Percentiles rank a stretch among this genome's conserved stretches.
Evolutionary conservation across 2,888 invertebrate genomes (phyloP).

Genomic region (Lasioglossum marginatum): DNA sequence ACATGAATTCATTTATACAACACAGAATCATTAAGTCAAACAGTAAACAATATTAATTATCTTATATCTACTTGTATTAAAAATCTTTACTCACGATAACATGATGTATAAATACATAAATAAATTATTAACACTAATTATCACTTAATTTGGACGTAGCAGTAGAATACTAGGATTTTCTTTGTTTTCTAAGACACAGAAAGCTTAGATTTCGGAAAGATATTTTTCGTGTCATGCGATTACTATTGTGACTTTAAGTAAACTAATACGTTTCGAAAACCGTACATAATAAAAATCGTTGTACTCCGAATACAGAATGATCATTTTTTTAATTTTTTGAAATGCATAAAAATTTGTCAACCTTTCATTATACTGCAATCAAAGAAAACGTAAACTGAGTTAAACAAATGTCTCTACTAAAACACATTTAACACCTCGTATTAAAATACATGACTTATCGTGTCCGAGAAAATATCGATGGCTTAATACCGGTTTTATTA

Average conservation of each 20-base stretch:
- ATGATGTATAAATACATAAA: slow-evolving; percentile 44
- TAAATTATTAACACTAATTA: slow-evolving; percentile 53
- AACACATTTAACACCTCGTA: slow-evolving; percentile 33
- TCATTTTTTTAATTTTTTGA: not conserved
- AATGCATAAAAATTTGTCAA: not conserved
- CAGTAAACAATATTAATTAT: slow-evolving; percentile 31
- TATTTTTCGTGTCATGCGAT: slow-evolving; percentile 27
- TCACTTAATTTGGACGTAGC: slow-evolving; percentile 47
- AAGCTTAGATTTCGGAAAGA: slow-evolving; percentile 30
- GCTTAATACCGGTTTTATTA: slow-evolving; percentile 49
- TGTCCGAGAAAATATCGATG: slow-evolving; percentile 36
- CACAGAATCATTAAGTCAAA: slow-evolving; percentile 40
- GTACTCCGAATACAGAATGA: not conserved
- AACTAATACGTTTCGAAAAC: slow-evolving; percentile 29
- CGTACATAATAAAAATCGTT: slow-evolving; percentile 48
- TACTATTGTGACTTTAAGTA: slow-evolving; percentile 14
- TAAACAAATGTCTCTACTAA: slow-evolving; percentile 17
- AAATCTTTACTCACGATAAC: slow-evolving; percentile 45
- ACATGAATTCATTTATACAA: slow-evolving; percentile 48
- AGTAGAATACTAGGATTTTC: slow-evolving; percentile 46
- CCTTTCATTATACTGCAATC: not conserved
- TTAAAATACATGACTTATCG: slow-evolving; percentile 45
- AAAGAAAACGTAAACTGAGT: not conserved
- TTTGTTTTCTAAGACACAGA: slow-evolving; percentile 42
- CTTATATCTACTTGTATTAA: slow-evolving; percentile 44